Percentiles rank a stretch among this genome's conserved stretches.
These are phyloP conservation scores for Cantharis flavilabris DNA, from an alignment of 2,888 invertebrate genomes.

Conservation along the genomic window DNA sequence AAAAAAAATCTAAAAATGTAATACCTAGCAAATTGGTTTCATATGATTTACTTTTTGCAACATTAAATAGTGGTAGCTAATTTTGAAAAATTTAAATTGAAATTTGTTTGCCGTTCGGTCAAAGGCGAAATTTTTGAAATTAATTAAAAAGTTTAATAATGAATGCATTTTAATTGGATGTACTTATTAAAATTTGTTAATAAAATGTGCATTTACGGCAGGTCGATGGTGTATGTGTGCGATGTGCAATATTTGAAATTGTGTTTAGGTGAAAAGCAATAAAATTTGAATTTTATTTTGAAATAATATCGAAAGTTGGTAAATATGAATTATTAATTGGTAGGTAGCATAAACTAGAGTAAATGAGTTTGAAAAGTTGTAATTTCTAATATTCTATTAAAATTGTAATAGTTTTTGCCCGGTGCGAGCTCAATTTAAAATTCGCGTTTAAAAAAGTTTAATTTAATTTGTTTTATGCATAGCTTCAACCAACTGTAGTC, in stretches of 20 bases:
- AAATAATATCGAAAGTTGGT: background rate
- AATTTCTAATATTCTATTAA: background rate
- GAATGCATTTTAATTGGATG: background rate
- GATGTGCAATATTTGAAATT: background rate
- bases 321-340: background rate
- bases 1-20: background rate
- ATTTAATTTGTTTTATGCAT: background rate
- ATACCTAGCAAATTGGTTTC: background rate
- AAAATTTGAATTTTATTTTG: background rate
- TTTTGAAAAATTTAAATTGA: background rate
- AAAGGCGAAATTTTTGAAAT: background rate
- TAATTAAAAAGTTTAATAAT: background rate
- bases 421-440: background rate
- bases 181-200: background rate
- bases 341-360: background rate
- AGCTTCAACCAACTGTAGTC: background rate
- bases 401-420: background rate
- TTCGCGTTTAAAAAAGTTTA: background rate
- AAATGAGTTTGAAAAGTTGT: background rate
- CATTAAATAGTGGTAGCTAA: background rate
- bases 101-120: background rate
- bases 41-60: background rate
- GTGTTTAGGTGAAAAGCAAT: background rate
- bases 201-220: background rate
- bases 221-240: background rate